phyloP scores from a whole-genome alignment of 2,113 vertebrate genomes.

The Meleagris gallopavo region DNA sequence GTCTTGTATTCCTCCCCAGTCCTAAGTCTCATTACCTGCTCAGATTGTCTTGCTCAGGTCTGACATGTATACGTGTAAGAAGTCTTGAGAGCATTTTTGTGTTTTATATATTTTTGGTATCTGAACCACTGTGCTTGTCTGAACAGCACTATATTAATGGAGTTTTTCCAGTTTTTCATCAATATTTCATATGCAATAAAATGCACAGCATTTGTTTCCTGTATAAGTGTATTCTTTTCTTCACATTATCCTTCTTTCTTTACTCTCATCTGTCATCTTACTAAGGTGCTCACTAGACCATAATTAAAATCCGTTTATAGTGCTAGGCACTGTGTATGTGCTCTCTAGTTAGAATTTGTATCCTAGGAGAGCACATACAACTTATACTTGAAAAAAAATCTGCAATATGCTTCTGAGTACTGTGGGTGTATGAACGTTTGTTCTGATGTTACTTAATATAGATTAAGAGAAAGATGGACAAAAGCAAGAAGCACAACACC shows the following conservation, averaged over 20 bases:
- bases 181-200: neutral
- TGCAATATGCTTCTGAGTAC: neutral
- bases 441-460: neutral
- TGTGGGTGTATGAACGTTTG: neutral
- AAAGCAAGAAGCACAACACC: neutral
- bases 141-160: neutral
- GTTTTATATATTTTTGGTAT: neutral
- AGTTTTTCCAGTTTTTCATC: neutral
- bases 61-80: neutral
- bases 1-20: neutral
- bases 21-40: neutral
- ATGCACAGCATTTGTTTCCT: neutral
- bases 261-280: neutral
- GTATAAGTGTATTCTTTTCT: neutral
- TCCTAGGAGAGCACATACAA: neutral
- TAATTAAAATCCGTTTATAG: neutral
- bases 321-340: accelerated
- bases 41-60: neutral
- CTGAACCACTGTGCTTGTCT: neutral
- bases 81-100: neutral
- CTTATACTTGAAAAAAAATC: neutral
- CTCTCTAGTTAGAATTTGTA: neutral
- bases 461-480: neutral
- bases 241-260: neutral
- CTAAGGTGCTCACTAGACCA: neutral